phyloP scores from a whole-genome alignment of 2,888 invertebrate genomes.

The Drosophila koepferae region DNA sequence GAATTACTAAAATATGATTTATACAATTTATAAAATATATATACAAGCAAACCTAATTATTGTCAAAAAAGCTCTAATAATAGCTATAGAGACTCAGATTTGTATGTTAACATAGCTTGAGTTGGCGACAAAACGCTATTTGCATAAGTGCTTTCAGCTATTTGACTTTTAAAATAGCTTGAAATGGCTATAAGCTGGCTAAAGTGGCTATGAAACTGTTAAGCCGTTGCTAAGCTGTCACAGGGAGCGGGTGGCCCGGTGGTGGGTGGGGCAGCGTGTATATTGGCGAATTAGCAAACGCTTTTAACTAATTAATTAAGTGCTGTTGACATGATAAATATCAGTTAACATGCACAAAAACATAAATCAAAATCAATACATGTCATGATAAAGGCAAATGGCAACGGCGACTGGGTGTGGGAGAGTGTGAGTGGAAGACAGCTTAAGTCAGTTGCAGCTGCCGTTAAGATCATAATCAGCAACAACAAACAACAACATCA shows the following conservation, averaged over 20 bases:
- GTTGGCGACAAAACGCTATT: conserved; percentile 7
- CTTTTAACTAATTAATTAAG: conserved; percentile 51
- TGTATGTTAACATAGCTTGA: conserved; percentile 4
- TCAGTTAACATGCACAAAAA: conserved; percentile 13
- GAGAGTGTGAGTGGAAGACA: not conserved
- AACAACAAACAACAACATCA: conserved; percentile 13
- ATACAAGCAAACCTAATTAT: no score
- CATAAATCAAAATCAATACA: conserved; percentile 40
- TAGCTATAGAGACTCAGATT: not conserved
- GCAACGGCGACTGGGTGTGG: not conserved
- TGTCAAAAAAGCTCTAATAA: not conserved
- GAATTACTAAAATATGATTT: not conserved
- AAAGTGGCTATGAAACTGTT: conserved; percentile 8
- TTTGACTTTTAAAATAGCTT: conserved; percentile 14
- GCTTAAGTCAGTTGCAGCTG: conserved; percentile 21
- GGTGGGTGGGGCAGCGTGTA: no score
- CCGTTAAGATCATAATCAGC: conserved; percentile 37
- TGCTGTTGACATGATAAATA: conserved; percentile 25
- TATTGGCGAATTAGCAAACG: conserved; percentile 13
- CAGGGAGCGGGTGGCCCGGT: not conserved
- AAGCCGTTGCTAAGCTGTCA: conserved; percentile 34
- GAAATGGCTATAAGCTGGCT: conserved; percentile 4
- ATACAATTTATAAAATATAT: no score
- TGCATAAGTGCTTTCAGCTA: conserved; percentile 8
- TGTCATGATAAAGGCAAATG: not conserved